Evolutionary conservation across 2,113 vertebrate species (phyloP).

Genomic region (Rhinolophus ferrumequinum): DNA sequence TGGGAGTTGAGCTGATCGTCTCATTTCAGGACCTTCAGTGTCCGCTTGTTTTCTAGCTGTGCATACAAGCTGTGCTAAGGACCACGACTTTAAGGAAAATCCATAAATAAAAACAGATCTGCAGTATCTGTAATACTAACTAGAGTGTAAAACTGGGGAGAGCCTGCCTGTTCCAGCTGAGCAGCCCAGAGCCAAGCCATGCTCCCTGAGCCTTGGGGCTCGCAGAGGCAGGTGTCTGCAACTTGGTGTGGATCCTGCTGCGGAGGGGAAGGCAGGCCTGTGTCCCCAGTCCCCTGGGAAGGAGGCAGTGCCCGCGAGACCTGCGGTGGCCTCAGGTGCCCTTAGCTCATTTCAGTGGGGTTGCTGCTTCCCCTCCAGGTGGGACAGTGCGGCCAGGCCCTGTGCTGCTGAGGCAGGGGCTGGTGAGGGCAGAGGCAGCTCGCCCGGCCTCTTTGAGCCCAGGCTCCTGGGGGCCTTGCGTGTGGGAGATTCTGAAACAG

Average conservation of each 20-base stretch:
- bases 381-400: neutral
- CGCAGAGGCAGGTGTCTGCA: neutral
- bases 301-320: fast-evolving
- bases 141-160: fast-evolving
- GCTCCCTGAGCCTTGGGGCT: neutral
- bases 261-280: fast-evolving
- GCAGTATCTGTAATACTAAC: fast-evolving
- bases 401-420: neutral
- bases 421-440: neutral
- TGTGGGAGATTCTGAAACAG: neutral
- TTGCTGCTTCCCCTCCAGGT: neutral
- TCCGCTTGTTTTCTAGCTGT: neutral
- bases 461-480: neutral
- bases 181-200: neutral
- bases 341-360: neutral
- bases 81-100: fast-evolving
- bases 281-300: fast-evolving
- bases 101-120: neutral
- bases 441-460: neutral
- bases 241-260: too few relatives aligned
- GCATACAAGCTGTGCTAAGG: neutral
- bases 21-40: neutral
- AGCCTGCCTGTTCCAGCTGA: fast-evolving
- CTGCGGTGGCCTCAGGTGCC: fast-evolving
- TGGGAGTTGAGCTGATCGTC: neutral